Conservation (phyloP, 92 coral and sea anemone species). For the Micromussa lordhowensis region DNA sequence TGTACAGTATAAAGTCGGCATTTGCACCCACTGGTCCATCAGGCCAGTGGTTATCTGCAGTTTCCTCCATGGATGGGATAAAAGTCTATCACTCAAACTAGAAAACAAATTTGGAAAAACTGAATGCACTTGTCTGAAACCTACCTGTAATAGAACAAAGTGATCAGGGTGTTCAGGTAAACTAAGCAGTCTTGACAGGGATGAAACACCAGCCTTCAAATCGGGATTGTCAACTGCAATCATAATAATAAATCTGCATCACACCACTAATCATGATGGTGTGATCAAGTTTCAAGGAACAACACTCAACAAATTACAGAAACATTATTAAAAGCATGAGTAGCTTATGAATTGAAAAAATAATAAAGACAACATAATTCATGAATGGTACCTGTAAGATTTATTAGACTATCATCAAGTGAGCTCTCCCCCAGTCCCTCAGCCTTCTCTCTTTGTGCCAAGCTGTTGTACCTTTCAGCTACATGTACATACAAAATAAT, state of each 20-base stretch:
- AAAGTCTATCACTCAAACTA: no score
- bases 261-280: no score
- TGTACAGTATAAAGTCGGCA: no score
- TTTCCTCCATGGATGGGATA: no score
- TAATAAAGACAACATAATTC: not conserved
- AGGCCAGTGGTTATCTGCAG: no score
- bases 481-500: constrained; percentile 1
- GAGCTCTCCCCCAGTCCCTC: constrained; percentile 29
- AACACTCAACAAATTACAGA: no score
- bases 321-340: no score
- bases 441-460: constrained; percentile 27
- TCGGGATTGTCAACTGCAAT: constrained; percentile 91
- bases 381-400: constrained; percentile 58
- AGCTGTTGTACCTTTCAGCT: constrained; percentile 64
- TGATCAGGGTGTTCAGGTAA: constrained; percentile 93
- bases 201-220: constrained; percentile 89
- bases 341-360: no score
- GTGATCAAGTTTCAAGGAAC: no score
- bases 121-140: not conserved
- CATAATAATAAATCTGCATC: not conserved
- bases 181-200: constrained; percentile 82
- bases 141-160: constrained; percentile 87
- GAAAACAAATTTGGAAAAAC: not conserved
- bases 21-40: no score
- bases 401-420: constrained; percentile 52